Evolutionary conservation across 2,113 vertebrate species (phyloP), one percentile per base, ranked within the genome.

Genomic region (Leptosomus discolor): DNA sequence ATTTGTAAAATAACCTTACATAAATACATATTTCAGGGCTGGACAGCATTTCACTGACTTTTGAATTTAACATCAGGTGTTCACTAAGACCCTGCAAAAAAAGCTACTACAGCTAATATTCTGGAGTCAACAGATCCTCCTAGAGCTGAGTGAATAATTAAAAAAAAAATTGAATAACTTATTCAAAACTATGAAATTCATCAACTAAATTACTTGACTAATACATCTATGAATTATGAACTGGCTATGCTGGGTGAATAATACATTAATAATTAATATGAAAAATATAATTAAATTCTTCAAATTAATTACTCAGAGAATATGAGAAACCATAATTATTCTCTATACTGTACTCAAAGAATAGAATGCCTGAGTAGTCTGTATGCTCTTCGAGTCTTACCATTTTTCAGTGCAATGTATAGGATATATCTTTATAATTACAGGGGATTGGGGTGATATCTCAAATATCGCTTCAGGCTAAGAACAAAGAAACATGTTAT

Each of bases 181-280:
- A 97, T 96, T 97, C 95, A 97, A 97, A 97, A 97, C 89, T 91
- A 92, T 80, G 91, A 97, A 97, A 97, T 97, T 88, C 87, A 97
- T 97, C 97, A 97, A 86, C 95, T 97, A 96, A 97, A 97, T 97
- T 96, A 97, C 95, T 96, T 96, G 96, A 97, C 92, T 97, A 98
- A 98, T 97, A 95, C 82, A 81, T 96, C 81, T 92, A 96, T 97
- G 95, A 97, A 97, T 97, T 97, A 97, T 94, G 89, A 93, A 95
- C 87, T 88, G 93, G 85, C 90, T 90, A 81, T 85, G 93, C 93
- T 63, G 85, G 91, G 92, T 97, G 96, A 97, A 97, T 95, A 97
- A 96, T 97, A 92, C 88, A 96, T 97, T 97, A 97, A 97, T 96
- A 97, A 97, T 97, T 97, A 97, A 97, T 96, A 96, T 95, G 93